Evolutionary conservation across 2,797 vertebrate species (phyloP), one percentile per base, ranked within the genome.

Genomic region (Mus minutoides): DNA sequence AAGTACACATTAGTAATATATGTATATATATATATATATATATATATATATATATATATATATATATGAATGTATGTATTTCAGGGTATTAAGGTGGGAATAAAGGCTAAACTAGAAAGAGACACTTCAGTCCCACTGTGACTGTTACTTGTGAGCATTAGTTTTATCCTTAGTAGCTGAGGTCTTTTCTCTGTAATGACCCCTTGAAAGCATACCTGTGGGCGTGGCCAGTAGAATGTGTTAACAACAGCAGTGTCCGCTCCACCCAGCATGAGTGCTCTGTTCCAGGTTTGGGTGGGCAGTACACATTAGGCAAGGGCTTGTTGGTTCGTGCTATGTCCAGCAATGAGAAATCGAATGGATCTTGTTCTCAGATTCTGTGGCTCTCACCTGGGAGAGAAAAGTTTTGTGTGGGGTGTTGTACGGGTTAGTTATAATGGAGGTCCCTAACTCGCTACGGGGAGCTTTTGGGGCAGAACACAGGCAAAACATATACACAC

Each of bases 321-420:
- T 37, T 92, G 62, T 78, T 26, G 26, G 17, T 58, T 60, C 17
- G 8, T 85, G 29, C 49, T 71, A 24, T n/a, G 58, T 69, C 73
- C 31, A 85, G 31, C 34, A n/a, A 88, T 49, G 49, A 88, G 6
- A 86, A 49, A 7, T 56, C 12, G 6, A 31, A 5, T 52, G 34
- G 14, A 69, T 29, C 73, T 21, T n/a, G 22, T 92, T 92, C 64
- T 84, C 29, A 40, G 80, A 56, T 54, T 49, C 34, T 2, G 1
- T 77, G 92, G 40, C 78, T 67, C 7, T 71, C 90, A 58, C 52
- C 67, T 52, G n/a, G 40, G 76, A 92, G 90, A 94, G 34, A 85
- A 62, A 78, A 37, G 43, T 26, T 46, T 69, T 34, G 56, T 86
- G 56, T 78, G 24, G 75, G 52, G 24, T 22, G 37, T 34, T 26